A percentile compares a stretch with the other conserved stretches of the same genome.
Evolutionary conservation across 2,888 invertebrate genomes (phyloP).

Genomic region (Biston stratarius): DNA sequence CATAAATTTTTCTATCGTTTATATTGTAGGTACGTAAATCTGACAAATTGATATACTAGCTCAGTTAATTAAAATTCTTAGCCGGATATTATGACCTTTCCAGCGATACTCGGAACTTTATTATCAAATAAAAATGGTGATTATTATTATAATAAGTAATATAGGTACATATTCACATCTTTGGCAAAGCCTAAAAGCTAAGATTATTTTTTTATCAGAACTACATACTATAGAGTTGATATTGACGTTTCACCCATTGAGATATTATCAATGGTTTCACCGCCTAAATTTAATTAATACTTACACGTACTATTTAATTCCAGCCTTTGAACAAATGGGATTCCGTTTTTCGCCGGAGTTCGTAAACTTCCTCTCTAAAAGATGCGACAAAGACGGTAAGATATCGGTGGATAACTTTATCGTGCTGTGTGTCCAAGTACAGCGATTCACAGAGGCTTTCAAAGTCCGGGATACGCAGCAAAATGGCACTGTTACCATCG

Average conservation of each 20-base stretch:
- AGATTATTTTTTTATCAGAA: not conserved
- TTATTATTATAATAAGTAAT: not conserved
- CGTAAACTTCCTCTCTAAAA: slow-evolving; percentile 89
- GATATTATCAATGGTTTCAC: too few species aligned
- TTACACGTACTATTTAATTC: slow-evolving; percentile 47
- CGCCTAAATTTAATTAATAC: not conserved
- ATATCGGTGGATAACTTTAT: slow-evolving; percentile 95
- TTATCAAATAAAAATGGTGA: too few species aligned
- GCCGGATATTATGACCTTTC: too few species aligned
- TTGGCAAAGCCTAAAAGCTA: not conserved
- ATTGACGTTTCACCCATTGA: not conserved
- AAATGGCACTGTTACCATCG: slow-evolving; percentile 93
- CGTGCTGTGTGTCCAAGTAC: slow-evolving; percentile 95
- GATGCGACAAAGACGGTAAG: slow-evolving; percentile 88
- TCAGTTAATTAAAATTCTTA: too few species aligned
- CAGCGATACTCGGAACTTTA: too few species aligned
- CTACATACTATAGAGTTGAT: not conserved
- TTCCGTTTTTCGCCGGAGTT: slow-evolving; percentile 94
- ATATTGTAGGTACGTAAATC: too few species aligned
- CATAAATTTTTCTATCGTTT: too few species aligned
- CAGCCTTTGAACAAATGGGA: slow-evolving; percentile 95
- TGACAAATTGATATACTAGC: too few species aligned
- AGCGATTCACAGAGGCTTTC: slow-evolving; percentile 95
- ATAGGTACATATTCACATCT: not conserved
- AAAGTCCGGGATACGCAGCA: slow-evolving; percentile 91